Percentiles rank a stretch among this genome's conserved stretches.
These are phyloP conservation scores for Alsophila aescularia DNA, from an alignment of 2,888 invertebrate species.

Conservation along the genomic window DNA sequence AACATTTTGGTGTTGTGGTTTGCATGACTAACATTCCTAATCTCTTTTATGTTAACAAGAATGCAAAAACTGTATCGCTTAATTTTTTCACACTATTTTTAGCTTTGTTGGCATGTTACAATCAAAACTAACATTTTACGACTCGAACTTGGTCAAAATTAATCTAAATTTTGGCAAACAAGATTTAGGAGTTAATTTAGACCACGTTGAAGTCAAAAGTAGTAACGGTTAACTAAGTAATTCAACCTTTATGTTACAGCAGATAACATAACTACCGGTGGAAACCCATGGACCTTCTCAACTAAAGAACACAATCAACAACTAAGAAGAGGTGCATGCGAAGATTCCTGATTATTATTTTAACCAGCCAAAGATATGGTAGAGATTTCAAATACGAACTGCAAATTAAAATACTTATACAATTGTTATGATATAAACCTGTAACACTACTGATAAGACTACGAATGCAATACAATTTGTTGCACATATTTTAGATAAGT, in stretches of 20 bases:
- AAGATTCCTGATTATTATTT: constrained; percentile 26
- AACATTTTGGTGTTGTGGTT: constrained; percentile 5
- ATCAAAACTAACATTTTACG: constrained; percentile 4
- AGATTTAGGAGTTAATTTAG: no score
- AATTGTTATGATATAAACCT: no score
- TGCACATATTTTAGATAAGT: no score
- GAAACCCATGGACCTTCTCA: constrained; percentile 52
- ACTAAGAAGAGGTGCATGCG: constrained; percentile 36
- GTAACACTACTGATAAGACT: no score
- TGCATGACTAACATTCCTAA: constrained; percentile 1
- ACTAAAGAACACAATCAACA: constrained; percentile 48
- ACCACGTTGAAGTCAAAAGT: no score
- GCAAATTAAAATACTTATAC: no score
- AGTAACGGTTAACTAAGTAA: constrained; percentile 4
- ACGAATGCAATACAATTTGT: not conserved
- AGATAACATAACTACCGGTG: constrained; percentile 45
- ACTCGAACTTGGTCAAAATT: constrained; percentile 20
- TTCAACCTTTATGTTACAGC: constrained; percentile 49
- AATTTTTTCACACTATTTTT: constrained; percentile 10
- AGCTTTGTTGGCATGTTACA: constrained; percentile 38
- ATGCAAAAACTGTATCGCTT: not conserved
- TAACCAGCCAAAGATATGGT: constrained; percentile 11
- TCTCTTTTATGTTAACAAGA: not conserved
- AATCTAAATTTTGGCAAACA: not conserved
- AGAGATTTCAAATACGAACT: not conserved